Percentiles rank a stretch among this genome's conserved stretches.
Evolutionary conservation across 2,888 invertebrate genomes (phyloP).

Genomic region (Limnephilus rhombicus): DNA sequence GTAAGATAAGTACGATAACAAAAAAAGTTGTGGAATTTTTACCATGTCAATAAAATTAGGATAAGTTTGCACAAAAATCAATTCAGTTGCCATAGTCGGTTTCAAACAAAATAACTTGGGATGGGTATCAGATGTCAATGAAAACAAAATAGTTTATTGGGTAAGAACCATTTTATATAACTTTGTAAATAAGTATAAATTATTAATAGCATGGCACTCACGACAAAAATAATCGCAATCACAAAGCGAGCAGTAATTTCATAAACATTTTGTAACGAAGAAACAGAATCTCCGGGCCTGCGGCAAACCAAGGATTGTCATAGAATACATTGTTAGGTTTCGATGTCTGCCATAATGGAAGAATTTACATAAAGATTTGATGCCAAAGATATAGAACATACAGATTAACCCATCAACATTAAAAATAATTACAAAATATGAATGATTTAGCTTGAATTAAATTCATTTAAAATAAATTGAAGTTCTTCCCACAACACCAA

Average conservation of each 20-base stretch:
- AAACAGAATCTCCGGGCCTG: neutral
- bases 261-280: neutral
- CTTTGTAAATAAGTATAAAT: conserved; percentile 30
- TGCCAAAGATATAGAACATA: neutral
- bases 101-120: too few relatives aligned
- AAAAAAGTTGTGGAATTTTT: too few relatives aligned
- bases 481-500: neutral
- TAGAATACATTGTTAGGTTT: neutral
- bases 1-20: too few relatives aligned
- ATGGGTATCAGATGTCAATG: neutral
- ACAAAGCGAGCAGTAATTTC: conserved; percentile 8
- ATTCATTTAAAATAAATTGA: too few relatives aligned
- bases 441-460: too few relatives aligned
- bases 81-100: too few relatives aligned
- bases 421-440: neutral
- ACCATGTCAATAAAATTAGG: too few relatives aligned
- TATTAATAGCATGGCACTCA: conserved; percentile 36
- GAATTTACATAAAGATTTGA: neutral
- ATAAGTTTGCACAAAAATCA: too few relatives aligned
- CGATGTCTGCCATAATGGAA: neutral
- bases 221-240: conserved; percentile 11
- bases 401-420: neutral
- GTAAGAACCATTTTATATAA: conserved; percentile 21
- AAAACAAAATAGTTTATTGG: conserved; percentile 6
- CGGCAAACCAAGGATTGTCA: neutral